Percentiles rank a stretch among this genome's conserved stretches.
phyloP scores from a whole-genome alignment of 2,888 invertebrate species.

The Lasioglossum zephyrum region DNA sequence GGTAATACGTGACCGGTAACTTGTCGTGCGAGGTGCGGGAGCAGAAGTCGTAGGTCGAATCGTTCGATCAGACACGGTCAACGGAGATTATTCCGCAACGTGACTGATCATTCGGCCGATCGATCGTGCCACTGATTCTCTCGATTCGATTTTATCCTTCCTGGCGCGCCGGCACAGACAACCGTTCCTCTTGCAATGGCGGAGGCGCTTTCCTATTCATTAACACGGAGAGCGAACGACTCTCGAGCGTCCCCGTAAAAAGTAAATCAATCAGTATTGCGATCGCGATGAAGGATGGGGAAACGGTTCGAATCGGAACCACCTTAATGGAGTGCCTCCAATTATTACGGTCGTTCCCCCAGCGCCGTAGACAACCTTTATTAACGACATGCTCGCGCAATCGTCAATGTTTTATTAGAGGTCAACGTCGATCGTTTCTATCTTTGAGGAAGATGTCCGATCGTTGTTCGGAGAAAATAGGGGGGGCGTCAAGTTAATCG shows the following conservation, averaged over 20 bases:
- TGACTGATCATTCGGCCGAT: slow-evolving; percentile 37
- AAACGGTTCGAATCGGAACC: slow-evolving; percentile 56
- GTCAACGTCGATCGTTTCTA: neutral
- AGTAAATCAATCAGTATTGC: slow-evolving; percentile 56
- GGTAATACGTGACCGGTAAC: slow-evolving; percentile 45
- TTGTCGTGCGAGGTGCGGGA: slow-evolving; percentile 39
- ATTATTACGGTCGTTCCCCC: slow-evolving; percentile 65
- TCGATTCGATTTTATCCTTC: slow-evolving; percentile 15
- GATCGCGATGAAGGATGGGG: slow-evolving; percentile 46
- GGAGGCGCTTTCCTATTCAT: neutral
- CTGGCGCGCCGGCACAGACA: neutral
- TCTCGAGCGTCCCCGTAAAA: neutral
- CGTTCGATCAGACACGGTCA: slow-evolving; percentile 26
- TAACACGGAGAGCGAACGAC: neutral
- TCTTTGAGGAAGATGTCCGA: neutral
- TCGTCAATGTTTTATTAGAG: neutral
- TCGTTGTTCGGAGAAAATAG: neutral
- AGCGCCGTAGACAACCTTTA: slow-evolving; percentile 40
- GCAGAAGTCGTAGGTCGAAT: slow-evolving; percentile 36
- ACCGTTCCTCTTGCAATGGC: neutral
- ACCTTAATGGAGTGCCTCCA: slow-evolving; percentile 62
- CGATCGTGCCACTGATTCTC: slow-evolving; percentile 37
- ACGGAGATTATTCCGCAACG: slow-evolving; percentile 42
- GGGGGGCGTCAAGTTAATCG: slow-evolving; percentile 14
- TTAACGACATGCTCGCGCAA: slow-evolving; percentile 49